Evolutionary conservation across 2,797 vertebrate genomes (phyloP).

Genomic region (Myotis myotis): DNA sequence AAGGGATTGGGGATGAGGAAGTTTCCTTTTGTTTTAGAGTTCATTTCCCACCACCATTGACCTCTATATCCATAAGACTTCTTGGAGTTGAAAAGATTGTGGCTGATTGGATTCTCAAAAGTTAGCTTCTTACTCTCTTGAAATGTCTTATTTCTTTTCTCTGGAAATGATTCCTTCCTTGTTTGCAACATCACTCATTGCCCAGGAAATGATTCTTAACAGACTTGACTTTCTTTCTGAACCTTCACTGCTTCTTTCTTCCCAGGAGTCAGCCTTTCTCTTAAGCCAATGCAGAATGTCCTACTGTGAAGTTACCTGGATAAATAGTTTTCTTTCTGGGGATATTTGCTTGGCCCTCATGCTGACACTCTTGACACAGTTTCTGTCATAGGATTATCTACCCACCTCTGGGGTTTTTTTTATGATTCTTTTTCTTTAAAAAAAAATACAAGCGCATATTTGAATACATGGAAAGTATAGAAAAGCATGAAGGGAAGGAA

Average conservation of each 20-base stretch:
- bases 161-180: constrained; percentile 13
- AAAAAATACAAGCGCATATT: not conserved
- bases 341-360: not conserved
- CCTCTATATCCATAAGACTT: not conserved
- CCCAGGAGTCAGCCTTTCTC: not conserved
- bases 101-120: not conserved
- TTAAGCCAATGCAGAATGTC: not conserved
- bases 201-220: not conserved
- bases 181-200: not conserved
- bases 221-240: not conserved
- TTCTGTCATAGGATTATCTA: not conserved
- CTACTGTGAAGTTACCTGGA: not conserved
- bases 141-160: not conserved
- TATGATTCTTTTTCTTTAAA: not conserved
- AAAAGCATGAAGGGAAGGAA: not conserved
- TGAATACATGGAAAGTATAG: not conserved
- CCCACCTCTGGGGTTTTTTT: not conserved
- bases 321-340: not conserved
- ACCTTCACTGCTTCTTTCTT: not conserved
- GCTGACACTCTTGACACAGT: not conserved
- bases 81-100: not conserved
- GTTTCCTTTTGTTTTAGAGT: not conserved
- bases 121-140: not conserved
- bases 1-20: not conserved
- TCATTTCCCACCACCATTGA: not conserved